These are phyloP conservation scores for Aphaenogaster floridana DNA, from an alignment of 1,140 invertebrate genomes.

Conservation along the genomic window DNA sequence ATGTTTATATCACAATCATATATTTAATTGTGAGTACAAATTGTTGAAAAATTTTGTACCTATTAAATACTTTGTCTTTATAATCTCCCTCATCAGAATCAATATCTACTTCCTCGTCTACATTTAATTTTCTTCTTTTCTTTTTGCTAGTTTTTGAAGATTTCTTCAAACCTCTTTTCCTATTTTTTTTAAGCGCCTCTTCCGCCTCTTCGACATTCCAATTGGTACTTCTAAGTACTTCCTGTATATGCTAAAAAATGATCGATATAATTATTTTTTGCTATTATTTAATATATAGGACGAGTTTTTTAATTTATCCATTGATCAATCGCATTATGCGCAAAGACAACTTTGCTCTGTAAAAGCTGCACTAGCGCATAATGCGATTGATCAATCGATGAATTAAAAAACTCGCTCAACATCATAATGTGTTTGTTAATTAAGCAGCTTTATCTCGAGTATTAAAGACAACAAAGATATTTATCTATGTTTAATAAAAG, in stretches of 20 bases:
- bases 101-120: slow-evolving; percentile 80
- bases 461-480: slow-evolving; percentile 14
- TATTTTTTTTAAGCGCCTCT: slow-evolving; percentile 61
- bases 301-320: too few species aligned
- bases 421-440: background rate
- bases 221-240: slow-evolving; percentile 76
- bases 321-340: too few species aligned
- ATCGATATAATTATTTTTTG: background rate
- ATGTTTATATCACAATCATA: background rate
- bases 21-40: background rate
- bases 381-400: too few species aligned
- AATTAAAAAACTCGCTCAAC: too few species aligned
- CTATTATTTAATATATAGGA: background rate
- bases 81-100: slow-evolving; percentile 83
- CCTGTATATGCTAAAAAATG: slow-evolving; percentile 75
- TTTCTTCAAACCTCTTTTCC: slow-evolving; percentile 72
- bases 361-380: too few species aligned
- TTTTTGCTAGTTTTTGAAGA: slow-evolving; percentile 72
- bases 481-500: background rate
- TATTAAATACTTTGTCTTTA: slow-evolving; percentile 84
- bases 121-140: slow-evolving; percentile 77
- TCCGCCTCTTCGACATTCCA: slow-evolving; percentile 82
- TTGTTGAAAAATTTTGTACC: slow-evolving; percentile 70
- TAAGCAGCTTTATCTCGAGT: background rate
- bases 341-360: too few species aligned